phyloP scores from a whole-genome alignment of 2,888 invertebrate species.

The Gnatocerus cornutus region DNA sequence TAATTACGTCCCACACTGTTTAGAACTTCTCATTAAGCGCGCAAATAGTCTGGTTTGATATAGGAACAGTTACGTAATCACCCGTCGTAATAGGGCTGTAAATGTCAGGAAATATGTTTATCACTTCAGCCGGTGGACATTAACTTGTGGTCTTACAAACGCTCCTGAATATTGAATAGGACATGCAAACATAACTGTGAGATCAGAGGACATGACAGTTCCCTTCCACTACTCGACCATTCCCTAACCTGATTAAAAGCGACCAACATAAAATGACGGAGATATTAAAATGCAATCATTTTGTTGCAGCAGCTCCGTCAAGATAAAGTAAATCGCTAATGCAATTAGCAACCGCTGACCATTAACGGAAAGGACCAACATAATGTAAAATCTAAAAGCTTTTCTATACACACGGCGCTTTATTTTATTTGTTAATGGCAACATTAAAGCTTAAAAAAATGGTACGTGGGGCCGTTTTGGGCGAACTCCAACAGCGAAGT shows the following conservation, averaged over 20 bases:
- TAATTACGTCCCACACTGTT: not conserved
- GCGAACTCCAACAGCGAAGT: too few relatives aligned
- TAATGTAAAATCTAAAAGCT: constrained; percentile 50
- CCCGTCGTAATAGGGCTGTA: constrained; percentile 46
- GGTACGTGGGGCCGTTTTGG: too few relatives aligned
- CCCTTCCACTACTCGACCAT: constrained; percentile 37
- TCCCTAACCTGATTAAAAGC: constrained; percentile 48
- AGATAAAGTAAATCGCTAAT: constrained; percentile 52
- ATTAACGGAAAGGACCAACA: constrained; percentile 49
- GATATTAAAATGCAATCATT: constrained; percentile 49
- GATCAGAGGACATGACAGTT: constrained; percentile 44
- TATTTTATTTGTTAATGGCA: constrained; percentile 44
- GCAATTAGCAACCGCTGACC: constrained; percentile 59
- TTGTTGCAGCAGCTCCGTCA: constrained; percentile 31
- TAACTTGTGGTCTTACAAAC: constrained; percentile 51
- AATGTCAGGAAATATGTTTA: constrained; percentile 48
- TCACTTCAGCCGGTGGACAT: constrained; percentile 49
- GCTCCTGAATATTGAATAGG: constrained; percentile 51
- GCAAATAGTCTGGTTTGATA: constrained; percentile 11
- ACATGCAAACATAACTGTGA: constrained; percentile 47
- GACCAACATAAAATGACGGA: constrained; percentile 36
- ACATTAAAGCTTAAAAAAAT: not conserved
- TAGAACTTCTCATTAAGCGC: not conserved
- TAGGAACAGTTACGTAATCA: constrained; percentile 20
- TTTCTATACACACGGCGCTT: constrained; percentile 35